Evolutionary conservation across 2,113 vertebrate species (phyloP).

Genomic region (Noturus placidus): DNA sequence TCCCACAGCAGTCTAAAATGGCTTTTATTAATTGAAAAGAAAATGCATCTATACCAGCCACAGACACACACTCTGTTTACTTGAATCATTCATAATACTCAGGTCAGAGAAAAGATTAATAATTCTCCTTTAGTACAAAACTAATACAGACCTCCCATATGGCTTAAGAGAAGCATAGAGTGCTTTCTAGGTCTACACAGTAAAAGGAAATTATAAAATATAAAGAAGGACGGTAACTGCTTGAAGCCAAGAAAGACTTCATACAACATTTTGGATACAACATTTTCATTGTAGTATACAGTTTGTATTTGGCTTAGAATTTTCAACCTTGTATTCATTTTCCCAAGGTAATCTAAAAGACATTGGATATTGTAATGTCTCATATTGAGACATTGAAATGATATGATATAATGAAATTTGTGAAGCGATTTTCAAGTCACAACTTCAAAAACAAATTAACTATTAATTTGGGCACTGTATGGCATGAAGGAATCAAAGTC

Average conservation of each 20-base stretch:
- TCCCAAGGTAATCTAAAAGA: not conserved
- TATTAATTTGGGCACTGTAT: not conserved
- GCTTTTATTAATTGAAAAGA: conserved; percentile 64
- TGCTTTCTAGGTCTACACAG: not conserved
- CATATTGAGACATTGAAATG: too few species aligned
- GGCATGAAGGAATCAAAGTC: not conserved
- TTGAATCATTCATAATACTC: conserved; percentile 4
- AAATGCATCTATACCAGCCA: not conserved
- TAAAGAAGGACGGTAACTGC: not conserved
- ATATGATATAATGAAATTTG: not conserved
- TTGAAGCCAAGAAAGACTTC: not conserved
- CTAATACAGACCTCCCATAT: not conserved
- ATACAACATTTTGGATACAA: not conserved
- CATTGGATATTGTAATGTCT: not conserved
- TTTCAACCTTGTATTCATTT: not conserved
- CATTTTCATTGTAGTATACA: not conserved
- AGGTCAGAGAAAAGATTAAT: conserved; percentile 43
- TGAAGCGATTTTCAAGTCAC: not conserved
- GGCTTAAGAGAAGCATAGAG: not conserved
- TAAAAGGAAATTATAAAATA: not conserved
- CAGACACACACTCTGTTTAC: not conserved
- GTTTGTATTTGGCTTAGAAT: not conserved
- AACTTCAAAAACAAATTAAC: not conserved
- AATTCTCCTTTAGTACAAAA: not conserved
- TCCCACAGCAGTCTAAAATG: conserved; percentile 44